Base-by-base conservation (phyloP, 2,797 vertebrate genomes). In the Helostoma temminkii region DNA sequence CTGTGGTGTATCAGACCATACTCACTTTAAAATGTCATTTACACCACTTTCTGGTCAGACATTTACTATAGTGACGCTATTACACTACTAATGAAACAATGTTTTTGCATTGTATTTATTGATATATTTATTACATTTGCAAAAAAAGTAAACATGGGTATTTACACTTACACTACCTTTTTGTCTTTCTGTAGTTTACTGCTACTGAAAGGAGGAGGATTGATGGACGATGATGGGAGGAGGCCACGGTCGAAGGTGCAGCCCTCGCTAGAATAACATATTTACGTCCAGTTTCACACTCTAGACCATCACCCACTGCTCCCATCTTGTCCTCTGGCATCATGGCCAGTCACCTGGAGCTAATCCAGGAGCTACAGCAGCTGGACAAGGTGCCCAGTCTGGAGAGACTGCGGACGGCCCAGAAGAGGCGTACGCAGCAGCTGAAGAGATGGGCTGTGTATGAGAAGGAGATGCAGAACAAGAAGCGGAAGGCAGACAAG, bases 361-460 rank as follows among this genome's bases (percentile, higher is more conserved):
- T 99, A 45, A 93, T 98, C 91, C 95, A 96, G 0, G 98, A 99
- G 91, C 94, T 98, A 83, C 96, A 98, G 94, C 95, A 98, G 91
- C 93, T 97, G 94, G 98, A 99, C 89, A 98, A 98, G 86, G 95
- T 96, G 84, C 96, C 97, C 67, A 98, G 97, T 1, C 89, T 98
- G 81, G 98, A 99, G 89, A 93, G 98, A 57, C 95, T 99, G 76
- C 93, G 96, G n/a, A 93, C 96, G 0, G 97, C 98, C 5, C 97
- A 98, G 94, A 98, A 97, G 85, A 93, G 97, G 6, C 94, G 97
- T 22, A 95, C 95, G 0, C 97, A 99, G 94, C 98, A 99, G 94
- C 95, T 99, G 66, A 99, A 99, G 90, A 94, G 96, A 49, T 99
- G 98, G 98, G 97, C 97, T 0, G 94, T 97, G 75, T 97, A 98